Percentiles rank a stretch among this genome's conserved stretches.
phyloP scores from a whole-genome alignment of 1,140 invertebrate species.

The Bombus pascuorum region DNA sequence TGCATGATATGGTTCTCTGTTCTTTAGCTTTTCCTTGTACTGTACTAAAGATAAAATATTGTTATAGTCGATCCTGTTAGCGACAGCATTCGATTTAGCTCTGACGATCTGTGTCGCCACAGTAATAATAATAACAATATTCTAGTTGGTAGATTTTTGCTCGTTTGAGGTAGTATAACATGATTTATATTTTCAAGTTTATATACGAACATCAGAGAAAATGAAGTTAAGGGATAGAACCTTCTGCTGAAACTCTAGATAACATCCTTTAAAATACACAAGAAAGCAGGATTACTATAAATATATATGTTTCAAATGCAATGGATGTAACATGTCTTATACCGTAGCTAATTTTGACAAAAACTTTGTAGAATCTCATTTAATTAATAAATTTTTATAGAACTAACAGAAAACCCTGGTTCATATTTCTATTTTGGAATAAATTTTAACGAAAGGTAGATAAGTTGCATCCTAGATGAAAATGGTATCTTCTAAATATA shows the following conservation, averaged over 20 bases:
- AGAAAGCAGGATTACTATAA: neutral
- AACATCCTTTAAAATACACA: neutral
- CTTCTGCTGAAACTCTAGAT: neutral
- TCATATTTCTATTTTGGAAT: too few relatives aligned
- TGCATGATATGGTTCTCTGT: neutral
- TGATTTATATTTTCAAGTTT: neutral
- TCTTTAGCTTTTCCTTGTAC: neutral
- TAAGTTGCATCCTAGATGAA: too few relatives aligned
- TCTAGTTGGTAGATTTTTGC: neutral
- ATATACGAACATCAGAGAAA: neutral
- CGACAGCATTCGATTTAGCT: conserved; percentile 3
- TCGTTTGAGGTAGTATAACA: neutral
- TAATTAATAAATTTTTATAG: too few relatives aligned
- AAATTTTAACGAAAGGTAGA: too few relatives aligned
- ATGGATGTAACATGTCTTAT: neutral
- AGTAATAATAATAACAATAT: conserved; percentile 11
- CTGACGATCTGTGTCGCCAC: neutral
- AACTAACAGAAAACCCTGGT: too few relatives aligned
- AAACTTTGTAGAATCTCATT: neutral
- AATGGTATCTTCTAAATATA: too few relatives aligned
- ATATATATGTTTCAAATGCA: neutral
- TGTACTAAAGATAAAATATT: neutral
- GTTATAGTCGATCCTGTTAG: conserved; percentile 6
- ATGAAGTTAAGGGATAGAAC: neutral
- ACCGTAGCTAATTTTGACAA: neutral